Evolutionary conservation across 2,888 invertebrate species (phyloP).

Genomic region (Pammene aurita): DNA sequence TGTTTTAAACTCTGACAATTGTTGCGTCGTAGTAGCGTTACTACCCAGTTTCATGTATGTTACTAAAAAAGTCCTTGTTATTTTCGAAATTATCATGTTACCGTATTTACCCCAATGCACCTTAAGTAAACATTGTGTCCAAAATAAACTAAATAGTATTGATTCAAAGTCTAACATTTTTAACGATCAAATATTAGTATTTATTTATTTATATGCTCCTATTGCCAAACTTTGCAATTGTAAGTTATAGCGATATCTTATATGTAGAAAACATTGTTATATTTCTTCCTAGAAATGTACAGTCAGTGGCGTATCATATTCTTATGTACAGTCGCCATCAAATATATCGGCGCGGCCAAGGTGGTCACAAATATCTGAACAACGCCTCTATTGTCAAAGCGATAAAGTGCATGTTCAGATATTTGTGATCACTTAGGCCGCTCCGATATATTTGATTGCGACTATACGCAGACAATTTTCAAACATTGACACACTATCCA

Average conservation of each 20-base stretch:
- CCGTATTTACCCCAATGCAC: not conserved
- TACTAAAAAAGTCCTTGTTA: no score
- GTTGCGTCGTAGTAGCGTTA: no score
- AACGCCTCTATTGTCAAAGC: no score
- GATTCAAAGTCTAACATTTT: not conserved
- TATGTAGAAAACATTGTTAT: conserved; percentile 22
- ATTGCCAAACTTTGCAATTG: conserved; percentile 18
- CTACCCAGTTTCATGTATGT: no score
- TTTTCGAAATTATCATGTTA: no score
- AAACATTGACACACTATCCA: not conserved
- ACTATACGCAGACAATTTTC: not conserved
- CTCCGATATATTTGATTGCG: no score
- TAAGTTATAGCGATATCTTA: conserved; percentile 14
- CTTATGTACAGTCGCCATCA: no score
- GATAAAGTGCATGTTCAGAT: no score
- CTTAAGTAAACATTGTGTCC: not conserved
- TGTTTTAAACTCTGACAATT: no score
- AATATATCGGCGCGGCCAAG: no score
- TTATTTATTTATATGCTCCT: conserved; percentile 3
- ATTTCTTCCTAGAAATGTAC: not conserved
- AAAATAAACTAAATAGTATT: conserved; percentile 3
- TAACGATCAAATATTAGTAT: conserved; percentile 4
- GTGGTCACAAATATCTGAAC: no score
- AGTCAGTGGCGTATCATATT: not conserved
- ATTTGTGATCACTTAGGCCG: no score